These are phyloP conservation scores for Rhyacophila brunnea DNA, from an alignment of 1,140 invertebrate genomes.

Conservation along the genomic window DNA sequence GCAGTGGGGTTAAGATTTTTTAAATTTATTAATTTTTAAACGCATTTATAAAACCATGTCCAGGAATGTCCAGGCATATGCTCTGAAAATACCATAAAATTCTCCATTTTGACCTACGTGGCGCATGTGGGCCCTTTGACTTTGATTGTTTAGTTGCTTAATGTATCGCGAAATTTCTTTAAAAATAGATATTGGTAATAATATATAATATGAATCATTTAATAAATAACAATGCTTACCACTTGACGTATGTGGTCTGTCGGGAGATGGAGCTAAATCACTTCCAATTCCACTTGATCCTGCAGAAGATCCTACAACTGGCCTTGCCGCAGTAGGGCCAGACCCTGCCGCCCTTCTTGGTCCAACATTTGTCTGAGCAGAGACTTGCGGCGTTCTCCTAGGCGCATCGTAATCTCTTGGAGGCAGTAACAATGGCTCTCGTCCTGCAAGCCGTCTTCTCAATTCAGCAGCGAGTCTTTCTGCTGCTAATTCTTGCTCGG, in stretches of 20 bases:
- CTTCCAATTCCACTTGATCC: slow-evolving; percentile 81
- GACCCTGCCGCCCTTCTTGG: slow-evolving; percentile 61
- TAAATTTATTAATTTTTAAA: too few relatives aligned
- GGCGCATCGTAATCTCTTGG: slow-evolving; percentile 92
- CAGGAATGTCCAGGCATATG: too few relatives aligned
- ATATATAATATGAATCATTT: too few relatives aligned
- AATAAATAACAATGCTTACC: too few relatives aligned
- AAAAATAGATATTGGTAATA: not conserved
- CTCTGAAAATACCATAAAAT: too few relatives aligned
- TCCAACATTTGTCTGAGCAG: slow-evolving; percentile 58
- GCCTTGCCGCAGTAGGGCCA: slow-evolving; percentile 50
- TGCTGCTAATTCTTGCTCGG: slow-evolving; percentile 46
- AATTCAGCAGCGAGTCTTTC: slow-evolving; percentile 91
- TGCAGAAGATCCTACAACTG: slow-evolving; percentile 55
- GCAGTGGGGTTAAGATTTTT: too few relatives aligned
- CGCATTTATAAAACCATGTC: too few relatives aligned
- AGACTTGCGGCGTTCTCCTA: slow-evolving; percentile 53
- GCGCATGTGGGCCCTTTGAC: too few relatives aligned
- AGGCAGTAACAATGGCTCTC: slow-evolving; percentile 77
- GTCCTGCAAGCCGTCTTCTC: slow-evolving; percentile 74
- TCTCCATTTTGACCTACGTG: too few relatives aligned
- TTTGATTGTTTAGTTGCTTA: too few relatives aligned
- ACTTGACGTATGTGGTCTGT: slow-evolving; percentile 58
- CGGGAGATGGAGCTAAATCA: slow-evolving; percentile 80
- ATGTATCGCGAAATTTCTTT: too few relatives aligned